Evolutionary conservation across 1,140 invertebrate species (phyloP), one percentile per base, ranked within the genome.

Genomic region (Bicyclus anynana): DNA sequence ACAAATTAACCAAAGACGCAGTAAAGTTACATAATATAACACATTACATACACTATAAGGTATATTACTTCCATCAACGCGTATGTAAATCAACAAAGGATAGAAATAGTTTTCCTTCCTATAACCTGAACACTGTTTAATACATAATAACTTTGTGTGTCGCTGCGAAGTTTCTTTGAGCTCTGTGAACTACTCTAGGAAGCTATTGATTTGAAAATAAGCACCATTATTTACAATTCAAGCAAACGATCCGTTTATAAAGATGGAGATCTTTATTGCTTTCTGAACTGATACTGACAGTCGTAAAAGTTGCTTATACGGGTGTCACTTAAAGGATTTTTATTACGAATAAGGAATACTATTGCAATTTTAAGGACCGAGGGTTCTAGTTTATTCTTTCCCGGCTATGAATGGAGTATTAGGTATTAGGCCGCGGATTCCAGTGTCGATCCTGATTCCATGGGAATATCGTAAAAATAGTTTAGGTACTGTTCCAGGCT

Each of bases 151-250:
- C 16, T 40, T 40, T 40, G 3, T 17, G 33, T 40, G 37, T 4
- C 2, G 13, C n/a, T n/a, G 37, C 62, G 65, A 23, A 59, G 67
- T 62, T 80, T 89, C 51, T 23, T 23, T 23, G 23, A 23, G 23
- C 59, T 77, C 18, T 72, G 68, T 17, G 74, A 67, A 9, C 58
- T 89, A n/a, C 37, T 70, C 12, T 63, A 67, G 12, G 60, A 74
- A 6, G 60, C 50, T 18, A 70, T 89, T 40, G 72, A 89, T 67
- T 67, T 89, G 44, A 82, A 71, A 49, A 56, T 66, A 44, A 54
- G 51, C 48, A 55, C 44, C 47, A 55, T 62, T 62, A 49, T 49
- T 49, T 49, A 49, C 47, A 49, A 49, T 49, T 49, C 47, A 49
- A 49, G 47, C 21, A 33, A 27, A 44, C 29, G 47, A 49, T 9